Conservation (phyloP, 2,888 invertebrate genomes). For the Phania funesta region DNA sequence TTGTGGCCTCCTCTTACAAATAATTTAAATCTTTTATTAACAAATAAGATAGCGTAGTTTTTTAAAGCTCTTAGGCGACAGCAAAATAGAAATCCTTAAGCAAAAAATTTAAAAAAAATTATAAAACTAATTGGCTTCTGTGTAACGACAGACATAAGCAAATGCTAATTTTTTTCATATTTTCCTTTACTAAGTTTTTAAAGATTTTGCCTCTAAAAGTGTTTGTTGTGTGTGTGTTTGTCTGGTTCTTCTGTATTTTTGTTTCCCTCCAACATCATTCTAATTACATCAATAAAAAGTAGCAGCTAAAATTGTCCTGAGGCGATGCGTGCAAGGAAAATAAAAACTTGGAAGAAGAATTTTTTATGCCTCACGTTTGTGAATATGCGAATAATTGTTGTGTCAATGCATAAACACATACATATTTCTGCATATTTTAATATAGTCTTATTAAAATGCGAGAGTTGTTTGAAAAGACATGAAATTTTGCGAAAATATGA, state of each 20-base stretch:
- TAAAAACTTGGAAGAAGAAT: conserved; percentile 21
- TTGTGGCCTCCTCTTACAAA: too few relatives aligned
- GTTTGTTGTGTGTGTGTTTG: not conserved
- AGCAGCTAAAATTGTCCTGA: conserved; percentile 13
- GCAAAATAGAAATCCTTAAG: not conserved
- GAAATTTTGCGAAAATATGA: too few relatives aligned
- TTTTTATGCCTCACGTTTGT: conserved; percentile 18
- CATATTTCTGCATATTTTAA: not conserved
- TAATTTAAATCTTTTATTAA: too few relatives aligned
- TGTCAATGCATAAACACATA: not conserved
- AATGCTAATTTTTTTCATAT: not conserved
- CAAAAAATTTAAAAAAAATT: not conserved
- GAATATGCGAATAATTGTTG: conserved; percentile 8
- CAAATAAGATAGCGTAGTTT: too few relatives aligned
- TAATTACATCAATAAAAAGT: conserved; percentile 48
- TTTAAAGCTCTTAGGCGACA: too few relatives aligned
- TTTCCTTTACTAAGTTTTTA: not conserved
- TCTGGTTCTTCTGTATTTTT: not conserved
- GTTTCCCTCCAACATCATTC: conserved; percentile 7
- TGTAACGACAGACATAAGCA: not conserved
- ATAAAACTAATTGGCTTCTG: conserved; percentile 21
- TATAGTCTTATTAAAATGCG: not conserved
- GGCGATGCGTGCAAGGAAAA: conserved; percentile 36
- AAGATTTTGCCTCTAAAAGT: not conserved
- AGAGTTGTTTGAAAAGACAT: not conserved